phyloP scores from a whole-genome alignment of 2,113 vertebrate species.

The Austrofundulus limnaeus region DNA sequence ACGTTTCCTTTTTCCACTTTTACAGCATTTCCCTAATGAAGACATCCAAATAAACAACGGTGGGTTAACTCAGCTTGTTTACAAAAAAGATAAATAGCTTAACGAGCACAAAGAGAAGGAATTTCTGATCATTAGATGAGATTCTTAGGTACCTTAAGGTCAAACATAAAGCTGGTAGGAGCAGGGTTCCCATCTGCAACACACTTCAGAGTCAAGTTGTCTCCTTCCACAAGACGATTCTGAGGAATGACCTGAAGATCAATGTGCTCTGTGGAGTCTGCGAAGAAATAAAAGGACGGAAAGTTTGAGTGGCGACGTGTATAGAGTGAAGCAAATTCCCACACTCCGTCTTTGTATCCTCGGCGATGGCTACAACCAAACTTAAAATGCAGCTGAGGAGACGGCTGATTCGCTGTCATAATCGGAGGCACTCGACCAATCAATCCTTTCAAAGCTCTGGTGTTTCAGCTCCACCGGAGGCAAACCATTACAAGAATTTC shows the following conservation, averaged over 20 bases:
- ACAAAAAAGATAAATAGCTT: not conserved
- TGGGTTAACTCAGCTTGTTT: not conserved
- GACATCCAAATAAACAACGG: slow-evolving; percentile 1
- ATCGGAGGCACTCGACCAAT: slow-evolving; percentile 55
- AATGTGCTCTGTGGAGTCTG: slow-evolving; percentile 93
- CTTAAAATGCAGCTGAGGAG: slow-evolving; percentile 38
- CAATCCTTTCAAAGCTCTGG: slow-evolving; percentile 48
- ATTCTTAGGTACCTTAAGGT: slow-evolving; percentile 75
- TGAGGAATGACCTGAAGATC: slow-evolving; percentile 81
- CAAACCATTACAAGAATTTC: slow-evolving; percentile 37
- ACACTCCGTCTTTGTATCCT: slow-evolving; percentile 28
- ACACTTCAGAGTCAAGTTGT: slow-evolving; percentile 90
- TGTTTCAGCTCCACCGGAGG: slow-evolving; percentile 44
- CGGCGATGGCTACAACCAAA: slow-evolving; percentile 28
- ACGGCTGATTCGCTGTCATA: slow-evolving; percentile 43
- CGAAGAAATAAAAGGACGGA: slow-evolving; percentile 29
- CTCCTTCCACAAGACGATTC: slow-evolving; percentile 86
- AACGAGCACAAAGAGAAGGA: not conserved
- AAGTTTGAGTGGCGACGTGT: slow-evolving; percentile 9
- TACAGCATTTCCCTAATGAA: slow-evolving; percentile 63
- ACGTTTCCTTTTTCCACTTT: slow-evolving; percentile 74
- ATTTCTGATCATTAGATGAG: slow-evolving; percentile 1
- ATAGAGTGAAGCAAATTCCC: slow-evolving; percentile 12
- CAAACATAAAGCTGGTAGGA: slow-evolving; percentile 89
- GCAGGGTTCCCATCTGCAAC: slow-evolving; percentile 92